phyloP scores from a whole-genome alignment of 2,888 invertebrate species.

The Tetragnatha montana region DNA sequence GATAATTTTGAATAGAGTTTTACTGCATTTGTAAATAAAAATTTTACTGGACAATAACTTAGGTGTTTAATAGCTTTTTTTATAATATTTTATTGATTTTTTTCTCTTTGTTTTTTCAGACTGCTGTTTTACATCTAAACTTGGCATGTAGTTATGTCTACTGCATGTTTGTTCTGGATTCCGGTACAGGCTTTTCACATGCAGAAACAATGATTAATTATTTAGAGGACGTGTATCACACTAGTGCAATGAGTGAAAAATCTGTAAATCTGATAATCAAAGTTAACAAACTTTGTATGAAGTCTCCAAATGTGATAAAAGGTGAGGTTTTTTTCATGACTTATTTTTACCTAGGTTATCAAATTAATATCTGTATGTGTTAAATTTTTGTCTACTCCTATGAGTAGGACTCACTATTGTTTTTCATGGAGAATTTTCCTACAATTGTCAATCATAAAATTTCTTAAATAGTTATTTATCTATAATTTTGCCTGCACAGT shows the following conservation, averaged over 20 bases:
- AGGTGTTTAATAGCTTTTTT: no score
- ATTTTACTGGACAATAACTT: no score
- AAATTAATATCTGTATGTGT: no score
- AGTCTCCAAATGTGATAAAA: neutral
- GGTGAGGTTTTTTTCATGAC: neutral
- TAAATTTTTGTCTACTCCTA: no score
- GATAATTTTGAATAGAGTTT: no score
- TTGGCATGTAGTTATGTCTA: neutral
- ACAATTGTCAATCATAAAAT: no score
- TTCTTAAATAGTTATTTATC: no score
- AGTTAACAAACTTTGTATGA: neutral
- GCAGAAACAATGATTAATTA: neutral
- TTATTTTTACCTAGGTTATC: neutral
- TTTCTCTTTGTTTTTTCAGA: neutral
- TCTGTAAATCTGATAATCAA: neutral
- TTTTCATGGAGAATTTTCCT: no score
- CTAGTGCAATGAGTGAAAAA: neutral
- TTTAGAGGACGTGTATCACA: neutral
- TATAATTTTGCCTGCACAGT: no score
- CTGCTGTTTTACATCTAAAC: neutral
- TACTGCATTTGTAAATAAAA: no score
- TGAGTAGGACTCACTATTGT: no score
- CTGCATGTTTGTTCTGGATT: slow-evolving; percentile 1
- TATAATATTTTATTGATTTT: neutral
- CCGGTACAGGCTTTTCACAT: neutral